phyloP scores from a whole-genome alignment of 2,797 vertebrate genomes.

The Capromys pilorides region DNA sequence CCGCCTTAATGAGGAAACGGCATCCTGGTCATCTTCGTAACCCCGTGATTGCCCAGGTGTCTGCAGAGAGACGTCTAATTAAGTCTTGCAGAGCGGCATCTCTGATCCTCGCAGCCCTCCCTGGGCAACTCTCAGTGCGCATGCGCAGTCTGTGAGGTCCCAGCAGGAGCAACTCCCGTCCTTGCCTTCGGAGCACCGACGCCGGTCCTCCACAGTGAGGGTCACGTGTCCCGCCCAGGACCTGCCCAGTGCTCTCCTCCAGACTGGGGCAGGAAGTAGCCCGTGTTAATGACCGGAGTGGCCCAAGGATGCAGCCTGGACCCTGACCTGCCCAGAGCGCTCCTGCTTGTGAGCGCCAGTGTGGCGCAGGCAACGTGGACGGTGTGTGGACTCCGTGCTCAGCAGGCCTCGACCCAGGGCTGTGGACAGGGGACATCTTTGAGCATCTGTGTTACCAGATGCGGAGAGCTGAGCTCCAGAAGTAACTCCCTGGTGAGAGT shows the following conservation, averaged over 20 bases:
- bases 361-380: neutral
- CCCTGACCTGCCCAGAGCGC: neutral
- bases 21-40: neutral
- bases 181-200: too few relatives aligned
- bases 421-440: accelerated
- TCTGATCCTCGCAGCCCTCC: neutral
- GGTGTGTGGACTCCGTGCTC: accelerated
- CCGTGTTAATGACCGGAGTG: accelerated
- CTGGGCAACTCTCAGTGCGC: neutral
- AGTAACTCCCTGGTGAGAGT: accelerated
- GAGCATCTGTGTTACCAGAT: neutral
- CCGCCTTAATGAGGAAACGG: neutral
- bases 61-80: slow-evolving; percentile 41
- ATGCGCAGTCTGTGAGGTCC: accelerated
- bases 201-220: accelerated
- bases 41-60: neutral
- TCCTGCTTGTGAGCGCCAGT: neutral
- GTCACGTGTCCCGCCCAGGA: accelerated
- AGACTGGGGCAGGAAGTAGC: neutral
- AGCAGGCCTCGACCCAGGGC: too few relatives aligned
- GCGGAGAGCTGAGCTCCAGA: neutral
- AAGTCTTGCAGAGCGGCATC: neutral
- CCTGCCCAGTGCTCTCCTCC: neutral
- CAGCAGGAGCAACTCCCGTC: neutral
- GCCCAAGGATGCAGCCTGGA: neutral